These are phyloP conservation scores for Tribolium castaneum DNA, from an alignment of 1,140 invertebrate species.

Conservation along the genomic window DNA sequence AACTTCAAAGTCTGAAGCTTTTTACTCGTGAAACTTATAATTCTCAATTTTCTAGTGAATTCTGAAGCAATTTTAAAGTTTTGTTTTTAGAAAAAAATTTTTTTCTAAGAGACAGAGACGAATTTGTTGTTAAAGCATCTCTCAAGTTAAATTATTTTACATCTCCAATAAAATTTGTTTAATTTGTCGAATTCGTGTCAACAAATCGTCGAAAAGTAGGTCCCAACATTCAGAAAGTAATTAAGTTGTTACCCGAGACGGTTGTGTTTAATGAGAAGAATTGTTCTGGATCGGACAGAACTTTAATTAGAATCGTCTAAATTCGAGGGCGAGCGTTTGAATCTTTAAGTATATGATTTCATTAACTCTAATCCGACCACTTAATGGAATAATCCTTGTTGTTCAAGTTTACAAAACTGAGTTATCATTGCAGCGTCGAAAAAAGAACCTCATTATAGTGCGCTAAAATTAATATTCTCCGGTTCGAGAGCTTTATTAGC, in stretches of 20 bases:
- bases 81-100: too few relatives aligned
- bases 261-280: constrained; percentile 44
- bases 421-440: not conserved
- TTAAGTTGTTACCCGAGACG: constrained; percentile 46
- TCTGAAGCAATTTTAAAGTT: too few relatives aligned
- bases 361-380: constrained; percentile 25
- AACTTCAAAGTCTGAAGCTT: too few relatives aligned
- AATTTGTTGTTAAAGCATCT: too few relatives aligned
- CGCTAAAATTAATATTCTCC: not conserved
- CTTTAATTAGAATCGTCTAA: constrained; percentile 45
- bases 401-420: constrained; percentile 1
- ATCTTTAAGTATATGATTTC: constrained; percentile 42
- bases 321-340: constrained; percentile 30
- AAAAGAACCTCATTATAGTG: not conserved
- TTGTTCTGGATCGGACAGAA: constrained; percentile 50
- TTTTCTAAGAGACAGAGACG: too few relatives aligned
- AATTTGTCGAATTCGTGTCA: not conserved
- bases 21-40: too few relatives aligned
- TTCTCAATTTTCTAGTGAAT: too few relatives aligned
- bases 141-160: too few relatives aligned
- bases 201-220: constrained; percentile 7
- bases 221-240: constrained; percentile 42
- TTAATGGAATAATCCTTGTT: constrained; percentile 5
- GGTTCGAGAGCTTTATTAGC: not conserved
- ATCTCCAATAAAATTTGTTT: not conserved